A percentile compares a stretch with the other conserved stretches of the same genome.
Conservation (phyloP, 2,888 invertebrate species). For the Leptopilina drosophilae region DNA sequence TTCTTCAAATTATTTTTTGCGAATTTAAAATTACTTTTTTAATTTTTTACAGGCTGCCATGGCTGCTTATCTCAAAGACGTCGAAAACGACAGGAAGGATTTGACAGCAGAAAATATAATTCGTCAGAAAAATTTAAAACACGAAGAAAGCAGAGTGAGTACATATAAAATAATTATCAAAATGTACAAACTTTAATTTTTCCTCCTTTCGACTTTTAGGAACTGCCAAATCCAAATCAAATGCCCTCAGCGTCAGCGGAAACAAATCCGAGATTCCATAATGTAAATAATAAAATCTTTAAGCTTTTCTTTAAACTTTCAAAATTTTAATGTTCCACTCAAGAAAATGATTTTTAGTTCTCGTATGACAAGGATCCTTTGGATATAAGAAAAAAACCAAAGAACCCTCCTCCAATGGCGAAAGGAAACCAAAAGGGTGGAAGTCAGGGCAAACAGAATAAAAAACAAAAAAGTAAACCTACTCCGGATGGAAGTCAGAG, state of each 20-base stretch:
- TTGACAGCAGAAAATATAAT: conserved; percentile 77
- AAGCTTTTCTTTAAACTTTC: no score
- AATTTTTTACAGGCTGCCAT: conserved; percentile 83
- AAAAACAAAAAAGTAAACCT: conserved; percentile 22
- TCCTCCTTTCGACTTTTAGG: background rate
- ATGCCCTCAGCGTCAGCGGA: conserved; percentile 60
- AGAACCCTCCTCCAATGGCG: conserved; percentile 50
- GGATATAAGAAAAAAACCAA: conserved; percentile 62
- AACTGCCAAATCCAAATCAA: conserved; percentile 57
- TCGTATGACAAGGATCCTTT: conserved; percentile 68
- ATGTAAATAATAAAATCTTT: background rate
- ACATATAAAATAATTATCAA: background rate
- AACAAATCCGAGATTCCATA: conserved; percentile 60
- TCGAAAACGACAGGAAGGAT: conserved; percentile 79
- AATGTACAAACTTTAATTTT: background rate
- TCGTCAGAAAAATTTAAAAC: conserved; percentile 64
- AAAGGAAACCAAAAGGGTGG: conserved; percentile 46
- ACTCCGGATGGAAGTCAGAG: conserved; percentile 62
- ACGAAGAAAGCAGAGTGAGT: conserved; percentile 51
- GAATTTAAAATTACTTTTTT: background rate
- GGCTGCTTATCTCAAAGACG: conserved; percentile 91
- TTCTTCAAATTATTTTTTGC: background rate
- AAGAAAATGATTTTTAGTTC: conserved; percentile 54
- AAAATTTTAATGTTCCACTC: no score
- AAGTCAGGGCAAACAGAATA: conserved; percentile 62